Evolutionary conservation across 2,797 vertebrate genomes (phyloP), one percentile per base, ranked within the genome.

Genomic region (Oreochromis grahami): DNA sequence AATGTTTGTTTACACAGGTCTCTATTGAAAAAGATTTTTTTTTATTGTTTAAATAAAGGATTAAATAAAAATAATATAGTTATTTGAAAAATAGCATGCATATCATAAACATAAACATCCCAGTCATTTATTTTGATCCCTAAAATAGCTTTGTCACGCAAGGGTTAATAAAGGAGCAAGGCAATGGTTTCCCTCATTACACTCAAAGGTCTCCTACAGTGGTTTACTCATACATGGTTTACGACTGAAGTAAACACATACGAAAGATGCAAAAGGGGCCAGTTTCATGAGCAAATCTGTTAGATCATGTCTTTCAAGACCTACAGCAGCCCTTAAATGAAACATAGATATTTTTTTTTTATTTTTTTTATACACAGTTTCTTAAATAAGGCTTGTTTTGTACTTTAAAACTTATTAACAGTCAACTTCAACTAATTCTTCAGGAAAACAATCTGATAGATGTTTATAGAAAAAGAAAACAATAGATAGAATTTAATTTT

Each of bases 151-250:
- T 68, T 41, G 5, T 68, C 13, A 8, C n/a, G 1, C 1, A 2
- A 68, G n/a, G 36, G n/a, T 43, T 43, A 68, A 43, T 68, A 10
- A 24, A 68, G n/a, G n/a, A 41, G 17, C n/a, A 45, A 70, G 14
- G 21, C 13, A 43, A 15, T 43, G 63, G 38, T 26, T 68, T 43
- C n/a, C 63, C 21, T 70, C 41, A 45, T 70, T 45, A 17, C 8
- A 26, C 21, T 43, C 26, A 70, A 45, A 45, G 24, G 65, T 70
- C 65, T 43, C 65, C 38, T 70, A 7, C 21, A 48, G 14, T 11
- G 21, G 21, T 72, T 72, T 72, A 15, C 36, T 65, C 34, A 65
- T 65, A 65, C 7, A 65, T 65, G 60, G 60, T 41, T 65, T 65
- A 38, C 4, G 7, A 70, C 41, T 70, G 21, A 72, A 48, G 68